These are phyloP conservation scores for Steinernema hermaphroditum DNA, from an alignment of 2,888 invertebrate genomes.

Conservation along the genomic window DNA sequence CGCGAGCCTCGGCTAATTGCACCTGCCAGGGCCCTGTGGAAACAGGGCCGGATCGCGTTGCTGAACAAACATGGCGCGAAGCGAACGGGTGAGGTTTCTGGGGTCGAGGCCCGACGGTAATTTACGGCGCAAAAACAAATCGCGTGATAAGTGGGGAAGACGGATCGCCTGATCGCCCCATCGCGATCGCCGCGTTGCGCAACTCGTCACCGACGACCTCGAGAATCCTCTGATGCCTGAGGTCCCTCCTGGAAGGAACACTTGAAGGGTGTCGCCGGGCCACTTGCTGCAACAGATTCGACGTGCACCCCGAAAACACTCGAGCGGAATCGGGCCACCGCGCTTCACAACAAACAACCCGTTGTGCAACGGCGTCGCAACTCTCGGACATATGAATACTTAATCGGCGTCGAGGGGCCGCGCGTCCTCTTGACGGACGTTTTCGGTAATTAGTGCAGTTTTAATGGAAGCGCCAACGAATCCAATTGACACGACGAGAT, in stretches of 20 bases:
- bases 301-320: not conserved
- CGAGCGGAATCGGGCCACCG: not conserved
- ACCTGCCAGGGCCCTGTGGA: not conserved
- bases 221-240: too few relatives aligned
- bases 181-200: constrained; percentile 13
- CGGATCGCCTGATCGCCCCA: not conserved
- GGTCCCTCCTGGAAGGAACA: too few relatives aligned
- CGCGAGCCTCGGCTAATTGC: not conserved
- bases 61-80: not conserved
- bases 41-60: constrained; percentile 2
- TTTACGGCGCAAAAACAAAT: not conserved
- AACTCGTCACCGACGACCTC: not conserved
- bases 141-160: not conserved
- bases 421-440: too few relatives aligned
- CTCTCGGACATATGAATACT: not conserved
- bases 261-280: not conserved
- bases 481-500: too few relatives aligned
- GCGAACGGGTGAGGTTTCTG: not conserved
- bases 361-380: constrained; percentile 4
- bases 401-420: too few relatives aligned
- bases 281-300: not conserved
- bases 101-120: not conserved
- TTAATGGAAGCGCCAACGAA: too few relatives aligned
- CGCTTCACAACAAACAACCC: constrained; percentile 7
- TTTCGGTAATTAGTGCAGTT: too few relatives aligned